Base-by-base conservation (phyloP, 2,113 vertebrate genomes). In the Scomber colias region DNA sequence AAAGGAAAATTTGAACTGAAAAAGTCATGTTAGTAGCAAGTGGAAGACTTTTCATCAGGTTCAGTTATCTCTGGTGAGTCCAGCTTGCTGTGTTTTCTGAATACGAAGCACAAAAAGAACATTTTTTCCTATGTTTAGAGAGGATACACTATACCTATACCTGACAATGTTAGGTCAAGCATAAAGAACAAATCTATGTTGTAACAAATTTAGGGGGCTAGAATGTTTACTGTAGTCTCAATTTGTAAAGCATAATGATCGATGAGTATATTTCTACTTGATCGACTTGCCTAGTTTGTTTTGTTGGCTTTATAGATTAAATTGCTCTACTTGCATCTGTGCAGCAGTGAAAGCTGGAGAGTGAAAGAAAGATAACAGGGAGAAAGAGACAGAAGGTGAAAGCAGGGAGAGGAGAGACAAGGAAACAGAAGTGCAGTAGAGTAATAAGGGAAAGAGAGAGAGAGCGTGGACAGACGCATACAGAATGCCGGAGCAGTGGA, bases 401-500 rank as follows among this genome's bases (percentile, higher is more conserved):
- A 66, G 5, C 17, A 44, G 62, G 15, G 21, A 64, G 71, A 53
- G 27, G 57, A 60, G 13, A 71, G 24, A 71, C 3, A 17, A 74
- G 44, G 31, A 59, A 67, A 68, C 15, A 84, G 11, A 69, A 63
- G 69, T 63, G 48, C 46, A 24, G 15, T 53, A 4, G 53, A 69
- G 76, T 82, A 89, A 82, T 81, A 77, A 86, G 78, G 71, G 17
- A 48, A 56, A 81, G 78, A 17, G 9, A 76, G 61, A 21, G 57
- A 76, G 78, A 79, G 60, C 77, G 30, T 62, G 82, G 65, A 79
- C 17, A 40, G 21, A 21, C n/a, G 60, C 65, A 81, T 79, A 67
- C 66, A 80, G 77, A 78, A 77, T 60, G 74, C 57, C 46, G 59
- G 59, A 66, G 70, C 4, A 56, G 50, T 17, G 30, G 40, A 57